These are phyloP conservation scores for Didymodactylos carnosus DNA, from an alignment of 2,888 invertebrate genomes.

Conservation along the genomic window DNA sequence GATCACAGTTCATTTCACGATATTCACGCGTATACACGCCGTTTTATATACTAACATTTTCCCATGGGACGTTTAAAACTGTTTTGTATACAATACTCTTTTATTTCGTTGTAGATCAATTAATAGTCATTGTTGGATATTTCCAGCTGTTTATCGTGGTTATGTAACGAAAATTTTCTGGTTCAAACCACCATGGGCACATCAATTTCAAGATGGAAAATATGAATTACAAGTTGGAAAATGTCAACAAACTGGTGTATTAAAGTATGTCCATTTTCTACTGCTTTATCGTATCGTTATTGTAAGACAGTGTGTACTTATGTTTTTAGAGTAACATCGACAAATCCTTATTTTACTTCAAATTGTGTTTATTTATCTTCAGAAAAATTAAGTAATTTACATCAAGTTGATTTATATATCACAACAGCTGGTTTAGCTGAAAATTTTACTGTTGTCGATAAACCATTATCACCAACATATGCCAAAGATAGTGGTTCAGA, in stretches of 20 bases:
- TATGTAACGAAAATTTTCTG: slow-evolving; percentile 58
- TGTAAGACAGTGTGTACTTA: too few species aligned
- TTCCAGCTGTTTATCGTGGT: slow-evolving; percentile 65
- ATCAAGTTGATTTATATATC: background rate
- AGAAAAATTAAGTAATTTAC: background rate
- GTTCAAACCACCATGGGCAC: slow-evolving; percentile 72
- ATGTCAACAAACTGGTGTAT: slow-evolving; percentile 20
- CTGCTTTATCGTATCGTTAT: too few species aligned
- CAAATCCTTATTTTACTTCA: background rate
- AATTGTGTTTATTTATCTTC: background rate
- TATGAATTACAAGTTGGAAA: slow-evolving; percentile 54
- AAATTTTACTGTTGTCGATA: background rate
- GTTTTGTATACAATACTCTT: too few species aligned
- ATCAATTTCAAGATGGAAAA: slow-evolving; percentile 53
- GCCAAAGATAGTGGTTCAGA: background rate
- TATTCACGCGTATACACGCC: too few species aligned
- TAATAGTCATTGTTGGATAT: slow-evolving; percentile 58
- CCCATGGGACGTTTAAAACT: too few species aligned
- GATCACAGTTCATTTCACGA: too few species aligned
- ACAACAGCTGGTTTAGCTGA: background rate
- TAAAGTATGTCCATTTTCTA: background rate
- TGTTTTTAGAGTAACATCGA: background rate
- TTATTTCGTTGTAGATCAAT: background rate
- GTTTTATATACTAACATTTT: too few species aligned
- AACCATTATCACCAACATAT: background rate